These are phyloP conservation scores for Carcinoscorpius rotundicauda DNA, from an alignment of 1,140 invertebrate genomes.

Conservation along the genomic window DNA sequence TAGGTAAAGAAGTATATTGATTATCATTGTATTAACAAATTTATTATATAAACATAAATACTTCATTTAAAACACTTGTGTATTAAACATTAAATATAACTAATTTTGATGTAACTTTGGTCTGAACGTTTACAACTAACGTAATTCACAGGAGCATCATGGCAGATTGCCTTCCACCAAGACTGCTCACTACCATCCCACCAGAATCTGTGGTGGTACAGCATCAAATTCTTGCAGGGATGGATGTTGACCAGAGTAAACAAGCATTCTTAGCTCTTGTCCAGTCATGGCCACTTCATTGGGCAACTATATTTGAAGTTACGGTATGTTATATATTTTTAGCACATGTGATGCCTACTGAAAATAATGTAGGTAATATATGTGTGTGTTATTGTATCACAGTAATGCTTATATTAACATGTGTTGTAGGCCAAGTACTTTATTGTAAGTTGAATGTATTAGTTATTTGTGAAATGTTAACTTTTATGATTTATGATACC, in stretches of 20 bases:
- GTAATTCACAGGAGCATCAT: conserved; percentile 46
- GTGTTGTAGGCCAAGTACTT: too few species aligned
- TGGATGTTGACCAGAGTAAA: conserved; percentile 71
- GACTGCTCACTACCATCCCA: conserved; percentile 56
- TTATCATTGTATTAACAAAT: too few species aligned
- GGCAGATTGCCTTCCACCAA: conserved; percentile 64
- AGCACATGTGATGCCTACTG: not conserved
- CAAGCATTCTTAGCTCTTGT: conserved; percentile 88
- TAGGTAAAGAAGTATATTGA: too few species aligned
- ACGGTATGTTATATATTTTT: conserved; percentile 47
- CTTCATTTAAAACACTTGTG: too few species aligned
- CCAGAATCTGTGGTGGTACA: conserved; percentile 69
- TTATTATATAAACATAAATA: too few species aligned
- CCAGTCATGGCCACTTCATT: conserved; percentile 81
- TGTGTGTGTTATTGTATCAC: too few species aligned
- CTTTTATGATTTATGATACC: too few species aligned
- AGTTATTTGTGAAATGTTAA: too few species aligned
- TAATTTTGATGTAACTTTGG: not conserved
- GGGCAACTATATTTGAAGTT: conserved; percentile 88
- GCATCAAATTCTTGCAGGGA: conserved; percentile 72
- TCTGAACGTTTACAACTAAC: not conserved
- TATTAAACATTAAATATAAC: too few species aligned
- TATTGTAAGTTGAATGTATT: too few species aligned
- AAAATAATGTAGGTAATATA: too few species aligned
- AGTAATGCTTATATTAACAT: too few species aligned